Percentiles rank a stretch among this genome's conserved stretches.
Evolutionary conservation across 30 jellyfish, hydroid and myxozoan species (phyloP).

Genomic region (Aurelia aurita): DNA sequence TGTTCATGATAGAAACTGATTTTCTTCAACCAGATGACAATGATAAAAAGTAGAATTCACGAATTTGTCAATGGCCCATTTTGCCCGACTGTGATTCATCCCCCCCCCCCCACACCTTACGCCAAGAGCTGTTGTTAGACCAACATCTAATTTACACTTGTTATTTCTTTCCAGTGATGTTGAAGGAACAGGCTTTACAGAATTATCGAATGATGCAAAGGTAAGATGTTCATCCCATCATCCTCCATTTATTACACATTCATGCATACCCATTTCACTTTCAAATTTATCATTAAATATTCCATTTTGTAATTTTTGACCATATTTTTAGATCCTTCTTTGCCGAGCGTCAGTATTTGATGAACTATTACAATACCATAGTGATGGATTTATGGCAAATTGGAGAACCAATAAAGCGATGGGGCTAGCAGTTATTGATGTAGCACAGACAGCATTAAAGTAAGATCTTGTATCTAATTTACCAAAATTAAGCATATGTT

Average conservation of each 20-base stretch:
- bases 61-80: too few relatives aligned
- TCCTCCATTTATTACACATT: too few relatives aligned
- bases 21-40: too few relatives aligned
- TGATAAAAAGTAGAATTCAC: too few relatives aligned
- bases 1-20: not conserved
- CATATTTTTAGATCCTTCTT: constrained; percentile 69
- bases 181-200: constrained; percentile 58
- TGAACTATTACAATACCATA: constrained; percentile 81
- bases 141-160: not conserved
- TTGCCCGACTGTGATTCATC: too few relatives aligned
- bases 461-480: constrained; percentile 1
- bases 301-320: not conserved
- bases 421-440: constrained; percentile 93
- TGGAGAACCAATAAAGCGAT: constrained; percentile 84
- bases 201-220: constrained; percentile 79
- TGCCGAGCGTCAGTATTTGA: constrained; percentile 86
- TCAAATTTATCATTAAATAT: too few relatives aligned
- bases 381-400: constrained; percentile 93
- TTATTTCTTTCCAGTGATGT: constrained; percentile 75
- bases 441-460: constrained; percentile 93
- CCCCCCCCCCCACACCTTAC: too few relatives aligned
- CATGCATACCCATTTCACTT: too few relatives aligned
- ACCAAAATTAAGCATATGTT: too few relatives aligned
- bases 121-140: too few relatives aligned
- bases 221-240: constrained; percentile 18